Evolutionary conservation across 2,888 invertebrate genomes (phyloP).

Genomic region (Lottia gigantea): DNA sequence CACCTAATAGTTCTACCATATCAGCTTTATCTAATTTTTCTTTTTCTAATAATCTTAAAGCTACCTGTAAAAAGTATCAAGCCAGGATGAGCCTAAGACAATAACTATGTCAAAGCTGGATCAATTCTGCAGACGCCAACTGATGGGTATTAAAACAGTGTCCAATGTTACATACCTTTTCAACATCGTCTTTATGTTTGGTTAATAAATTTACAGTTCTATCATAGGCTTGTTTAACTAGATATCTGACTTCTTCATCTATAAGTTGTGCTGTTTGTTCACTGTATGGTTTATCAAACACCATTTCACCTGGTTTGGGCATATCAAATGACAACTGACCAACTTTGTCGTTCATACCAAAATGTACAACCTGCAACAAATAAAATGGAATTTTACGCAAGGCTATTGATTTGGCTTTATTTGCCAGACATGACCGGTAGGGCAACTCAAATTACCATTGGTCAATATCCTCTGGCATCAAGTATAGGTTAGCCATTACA

Average conservation of each 20-base stretch:
- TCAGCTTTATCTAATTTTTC: conserved; percentile 96
- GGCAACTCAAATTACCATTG: too few species aligned
- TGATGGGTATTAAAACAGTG: too few species aligned
- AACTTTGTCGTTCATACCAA: conserved; percentile 97
- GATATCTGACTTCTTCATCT: conserved; percentile 86
- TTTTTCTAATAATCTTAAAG: conserved; percentile 88
- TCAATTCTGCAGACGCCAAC: too few species aligned
- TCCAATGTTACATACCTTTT: conserved; percentile 73
- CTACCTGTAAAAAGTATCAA: conserved; percentile 79
- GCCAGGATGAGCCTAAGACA: too few species aligned
- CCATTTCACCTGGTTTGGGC: conserved; percentile 92
- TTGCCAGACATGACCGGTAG: too few species aligned
- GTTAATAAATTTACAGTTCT: conserved; percentile 82
- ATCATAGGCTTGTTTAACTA: conserved; percentile 83
- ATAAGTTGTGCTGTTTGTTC: conserved; percentile 90
- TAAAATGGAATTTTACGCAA: too few species aligned
- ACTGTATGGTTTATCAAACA: conserved; percentile 95
- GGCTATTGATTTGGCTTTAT: too few species aligned
- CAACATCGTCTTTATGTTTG: conserved; percentile 86
- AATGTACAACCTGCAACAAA: conserved; percentile 82
- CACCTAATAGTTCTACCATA: conserved; percentile 95
- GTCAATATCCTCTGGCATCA: too few species aligned
- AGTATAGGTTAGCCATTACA: too few species aligned
- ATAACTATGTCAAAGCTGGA: too few species aligned
- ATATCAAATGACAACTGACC: conserved; percentile 97